phyloP scores from a whole-genome alignment of 2,888 invertebrate species.

The Morpho deidamia region DNA sequence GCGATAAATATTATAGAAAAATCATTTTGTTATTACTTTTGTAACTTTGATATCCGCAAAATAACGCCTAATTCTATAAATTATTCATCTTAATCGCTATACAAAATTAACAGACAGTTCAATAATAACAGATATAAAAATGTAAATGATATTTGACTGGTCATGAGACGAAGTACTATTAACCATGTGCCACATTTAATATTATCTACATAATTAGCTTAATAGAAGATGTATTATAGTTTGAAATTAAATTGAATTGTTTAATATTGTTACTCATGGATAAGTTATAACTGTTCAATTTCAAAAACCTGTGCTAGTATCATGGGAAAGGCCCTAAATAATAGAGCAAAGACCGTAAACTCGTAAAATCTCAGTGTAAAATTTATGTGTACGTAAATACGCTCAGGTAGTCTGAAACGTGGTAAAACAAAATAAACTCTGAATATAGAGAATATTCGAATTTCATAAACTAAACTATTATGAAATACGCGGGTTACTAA shows the following conservation, averaged over 20 bases:
- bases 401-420: neutral
- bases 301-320: too few relatives aligned
- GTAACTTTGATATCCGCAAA: too few relatives aligned
- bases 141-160: neutral
- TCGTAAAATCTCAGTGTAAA: neutral
- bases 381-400: neutral
- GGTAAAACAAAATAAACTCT: neutral
- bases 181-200: constrained; percentile 3
- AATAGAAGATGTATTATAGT: neutral
- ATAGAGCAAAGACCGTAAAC: neutral
- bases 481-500: neutral
- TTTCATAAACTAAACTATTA: neutral
- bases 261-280: neutral
- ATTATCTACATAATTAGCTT: neutral
- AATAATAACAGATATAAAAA: too few relatives aligned
- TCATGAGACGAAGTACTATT: neutral
- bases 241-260: neutral
- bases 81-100: too few relatives aligned
- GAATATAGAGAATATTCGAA: neutral
- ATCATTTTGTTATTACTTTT: too few relatives aligned
- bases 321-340: neutral
- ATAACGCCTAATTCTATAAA: too few relatives aligned
- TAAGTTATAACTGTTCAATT: too few relatives aligned
- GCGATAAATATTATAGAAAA: too few relatives aligned
- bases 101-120: too few relatives aligned